Percentiles rank a stretch among this genome's conserved stretches.
Evolutionary conservation across 2,113 vertebrate genomes (phyloP).

Genomic region (Tragelaphus strepsiceros): DNA sequence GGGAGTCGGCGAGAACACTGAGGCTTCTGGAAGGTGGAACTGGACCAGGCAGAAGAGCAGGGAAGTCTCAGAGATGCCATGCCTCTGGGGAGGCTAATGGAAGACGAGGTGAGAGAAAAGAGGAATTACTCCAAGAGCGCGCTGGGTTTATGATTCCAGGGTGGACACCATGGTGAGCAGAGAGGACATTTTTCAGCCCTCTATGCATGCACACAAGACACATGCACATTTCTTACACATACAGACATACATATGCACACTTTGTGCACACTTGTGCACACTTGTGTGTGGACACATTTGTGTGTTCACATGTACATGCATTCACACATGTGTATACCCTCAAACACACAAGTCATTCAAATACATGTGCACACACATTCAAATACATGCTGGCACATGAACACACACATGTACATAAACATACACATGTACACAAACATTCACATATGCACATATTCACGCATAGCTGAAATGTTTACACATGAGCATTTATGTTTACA

Average conservation of each 20-base stretch:
- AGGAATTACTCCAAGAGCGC: not conserved
- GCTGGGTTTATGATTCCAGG: not conserved
- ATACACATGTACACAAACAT: not conserved
- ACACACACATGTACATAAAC: too few relatives aligned
- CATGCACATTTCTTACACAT: fast-evolving
- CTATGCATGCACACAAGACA: fast-evolving
- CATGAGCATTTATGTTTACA: not conserved
- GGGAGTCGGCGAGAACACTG: too few relatives aligned
- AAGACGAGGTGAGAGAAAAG: not conserved
- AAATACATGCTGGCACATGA: fast-evolving
- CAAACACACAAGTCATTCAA: not conserved
- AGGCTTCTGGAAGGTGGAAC: not conserved
- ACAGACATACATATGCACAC: not conserved
- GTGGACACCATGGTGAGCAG: not conserved
- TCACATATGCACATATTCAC: not conserved
- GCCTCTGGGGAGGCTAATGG: not conserved
- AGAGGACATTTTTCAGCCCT: not conserved
- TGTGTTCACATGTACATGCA: not conserved
- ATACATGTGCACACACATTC: not conserved
- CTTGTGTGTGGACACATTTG: not conserved
- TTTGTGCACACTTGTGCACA: not conserved
- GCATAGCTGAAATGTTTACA: not conserved
- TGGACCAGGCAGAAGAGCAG: not conserved
- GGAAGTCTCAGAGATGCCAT: not conserved
- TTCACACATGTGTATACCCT: too few relatives aligned